phyloP scores from a whole-genome alignment of 1,140 invertebrate genomes.

The Philotrypesis tridentata region DNA sequence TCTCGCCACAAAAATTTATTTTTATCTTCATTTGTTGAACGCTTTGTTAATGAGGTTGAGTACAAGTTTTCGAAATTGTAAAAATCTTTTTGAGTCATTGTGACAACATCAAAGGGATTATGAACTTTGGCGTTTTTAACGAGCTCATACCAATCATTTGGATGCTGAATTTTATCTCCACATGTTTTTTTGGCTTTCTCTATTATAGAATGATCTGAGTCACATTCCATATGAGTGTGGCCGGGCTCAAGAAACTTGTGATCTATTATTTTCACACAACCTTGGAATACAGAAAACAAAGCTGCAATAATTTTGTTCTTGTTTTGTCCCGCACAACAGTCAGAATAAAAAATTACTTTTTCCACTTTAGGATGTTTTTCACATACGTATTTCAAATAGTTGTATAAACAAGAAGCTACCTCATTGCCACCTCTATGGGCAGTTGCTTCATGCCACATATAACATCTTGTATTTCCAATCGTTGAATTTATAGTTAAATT shows the following conservation, averaged over 20 bases:
- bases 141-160: slow-evolving; percentile 46
- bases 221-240: slow-evolving; percentile 62
- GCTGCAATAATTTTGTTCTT: slow-evolving; percentile 58
- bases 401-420: background rate
- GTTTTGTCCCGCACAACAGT: slow-evolving; percentile 63
- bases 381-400: slow-evolving; percentile 38
- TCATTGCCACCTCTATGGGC: background rate
- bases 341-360: slow-evolving; percentile 60
- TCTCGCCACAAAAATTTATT: slow-evolving; percentile 28
- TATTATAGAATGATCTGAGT: slow-evolving; percentile 59
- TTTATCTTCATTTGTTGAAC: slow-evolving; percentile 32
- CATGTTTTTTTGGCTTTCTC: slow-evolving; percentile 49
- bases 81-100: slow-evolving; percentile 33
- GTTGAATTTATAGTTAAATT: slow-evolving; percentile 13
- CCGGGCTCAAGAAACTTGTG: slow-evolving; percentile 65
- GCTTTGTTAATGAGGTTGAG: slow-evolving; percentile 15
- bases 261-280: slow-evolving; percentile 55
- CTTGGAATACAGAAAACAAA: slow-evolving; percentile 54
- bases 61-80: slow-evolving; percentile 37
- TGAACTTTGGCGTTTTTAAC: background rate
- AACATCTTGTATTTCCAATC: slow-evolving; percentile 1
- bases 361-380: slow-evolving; percentile 49
- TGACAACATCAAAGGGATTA: slow-evolving; percentile 36
- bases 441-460: slow-evolving; percentile 23
- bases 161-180: slow-evolving; percentile 19